Base-by-base conservation (phyloP, 2,888 invertebrate genomes). In the Caenorhabditis sp. region DNA sequence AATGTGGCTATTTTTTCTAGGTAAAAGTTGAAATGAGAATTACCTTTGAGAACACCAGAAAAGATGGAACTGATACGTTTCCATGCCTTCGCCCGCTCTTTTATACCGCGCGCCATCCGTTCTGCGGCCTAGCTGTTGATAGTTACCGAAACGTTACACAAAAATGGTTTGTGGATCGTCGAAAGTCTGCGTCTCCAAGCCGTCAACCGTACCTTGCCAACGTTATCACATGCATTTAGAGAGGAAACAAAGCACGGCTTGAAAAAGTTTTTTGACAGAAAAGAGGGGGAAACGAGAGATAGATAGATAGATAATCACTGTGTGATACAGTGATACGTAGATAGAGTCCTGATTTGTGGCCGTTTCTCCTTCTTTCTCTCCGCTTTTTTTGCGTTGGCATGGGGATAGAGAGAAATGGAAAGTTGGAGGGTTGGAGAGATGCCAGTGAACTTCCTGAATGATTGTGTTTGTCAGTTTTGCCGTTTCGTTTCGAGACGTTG, bases 61-160 rank as follows among this genome's bases (percentile, higher is more conserved):
- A 69, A 80, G 76, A 65, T 80, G 74, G 71, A 80, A 80, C 80
- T 74, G 69, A 72, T 80, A 68, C 68, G 72, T 47, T 47, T 72
- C 56, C 37, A 62, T 68, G 68, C 15, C 24, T 64, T 53, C 24
- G n/a, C 69, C 37, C 51, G 20, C 35, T 50, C 76, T 76, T 72
- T 80, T 80, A 80, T 80, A 80, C n/a, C n/a, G n/a, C 68, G 58
- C 65, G 20, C 55, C 56, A 62, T 53, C 32, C 32, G 32, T 50
- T 64, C 69, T 71, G 70, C 40, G 70, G 51, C 5, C 11, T 69
- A 74, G 68, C 50, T 64, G 80, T 72, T 68, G 67, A 80, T 80
- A 65, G 74, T 74, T 68, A 80, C 74, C 65, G 69, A 80, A 80
- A 74, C 80, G 80, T 80, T 80, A 80, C 80, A 80, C 80, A 74